phyloP scores from a whole-genome alignment of 2,113 vertebrate species.

The Psittacula cyanocephala region DNA sequence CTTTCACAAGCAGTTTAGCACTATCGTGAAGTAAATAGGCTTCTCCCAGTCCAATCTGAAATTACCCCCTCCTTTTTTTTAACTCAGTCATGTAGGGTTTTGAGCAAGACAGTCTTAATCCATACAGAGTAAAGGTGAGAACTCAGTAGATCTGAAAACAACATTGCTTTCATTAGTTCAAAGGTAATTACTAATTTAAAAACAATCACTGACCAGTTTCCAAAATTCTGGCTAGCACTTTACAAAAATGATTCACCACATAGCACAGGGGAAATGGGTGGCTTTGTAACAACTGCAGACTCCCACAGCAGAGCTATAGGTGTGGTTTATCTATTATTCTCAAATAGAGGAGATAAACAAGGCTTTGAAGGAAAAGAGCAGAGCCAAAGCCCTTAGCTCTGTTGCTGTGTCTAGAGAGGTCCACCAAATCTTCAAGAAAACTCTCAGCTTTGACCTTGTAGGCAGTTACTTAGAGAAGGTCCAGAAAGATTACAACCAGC shows the following conservation, averaged over 20 bases:
- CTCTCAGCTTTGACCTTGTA: not conserved
- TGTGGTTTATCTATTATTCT: not conserved
- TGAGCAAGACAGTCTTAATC: not conserved
- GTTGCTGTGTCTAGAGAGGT: not conserved
- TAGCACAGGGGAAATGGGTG: not conserved
- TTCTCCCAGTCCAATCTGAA: not conserved
- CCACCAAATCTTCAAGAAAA: not conserved
- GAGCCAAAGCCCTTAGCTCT: not conserved
- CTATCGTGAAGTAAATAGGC: not conserved
- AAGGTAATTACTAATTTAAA: not conserved
- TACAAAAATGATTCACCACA: not conserved
- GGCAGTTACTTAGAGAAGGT: not conserved
- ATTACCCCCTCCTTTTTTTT: not conserved
- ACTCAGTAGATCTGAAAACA: not conserved
- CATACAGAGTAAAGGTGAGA: not conserved
- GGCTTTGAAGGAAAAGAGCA: not conserved
- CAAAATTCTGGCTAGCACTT: not conserved
- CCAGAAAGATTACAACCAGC: not conserved
- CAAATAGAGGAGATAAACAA: not conserved
- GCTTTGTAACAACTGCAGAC: not conserved
- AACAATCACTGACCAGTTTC: not conserved
- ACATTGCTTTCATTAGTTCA: not conserved
- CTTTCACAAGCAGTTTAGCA: not conserved
- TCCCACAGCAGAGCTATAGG: not conserved
- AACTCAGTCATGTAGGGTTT: not conserved